These are phyloP conservation scores for Oconnorella tubifera DNA, from an alignment of 2,888 invertebrate genomes.

Conservation along the genomic window DNA sequence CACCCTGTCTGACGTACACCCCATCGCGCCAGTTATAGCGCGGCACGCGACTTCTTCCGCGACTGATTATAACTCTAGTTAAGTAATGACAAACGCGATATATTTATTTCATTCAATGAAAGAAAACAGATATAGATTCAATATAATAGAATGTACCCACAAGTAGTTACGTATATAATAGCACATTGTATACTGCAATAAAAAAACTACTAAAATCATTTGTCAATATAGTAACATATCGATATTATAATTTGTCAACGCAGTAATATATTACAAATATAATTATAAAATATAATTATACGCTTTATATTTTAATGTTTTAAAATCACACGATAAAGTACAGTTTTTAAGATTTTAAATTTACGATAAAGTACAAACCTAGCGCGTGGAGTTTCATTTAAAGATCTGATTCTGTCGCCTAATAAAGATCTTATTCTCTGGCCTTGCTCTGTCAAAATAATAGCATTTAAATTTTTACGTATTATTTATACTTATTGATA, in stretches of 20 bases:
- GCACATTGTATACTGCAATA: background rate
- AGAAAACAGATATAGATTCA: background rate
- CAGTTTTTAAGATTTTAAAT: too few species aligned
- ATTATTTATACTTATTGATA: background rate
- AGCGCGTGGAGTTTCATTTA: background rate
- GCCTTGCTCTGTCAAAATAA: constrained; percentile 3
- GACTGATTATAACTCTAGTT: background rate
- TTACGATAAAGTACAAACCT: too few species aligned
- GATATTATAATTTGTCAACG: too few species aligned
- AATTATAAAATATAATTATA: too few species aligned
- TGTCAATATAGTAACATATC: too few species aligned
- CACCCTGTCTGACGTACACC: background rate
- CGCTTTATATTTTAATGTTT: too few species aligned
- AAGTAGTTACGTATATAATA: background rate
- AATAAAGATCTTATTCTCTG: background rate
- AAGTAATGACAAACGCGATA: background rate
- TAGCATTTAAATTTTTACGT: background rate
- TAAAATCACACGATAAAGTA: too few species aligned
- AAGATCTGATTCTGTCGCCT: constrained; percentile 1
- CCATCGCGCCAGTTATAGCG: background rate
- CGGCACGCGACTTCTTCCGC: background rate
- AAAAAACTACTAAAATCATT: too few species aligned
- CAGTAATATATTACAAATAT: too few species aligned
- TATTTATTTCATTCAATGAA: background rate
- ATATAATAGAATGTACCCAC: background rate